Conservation (phyloP, 1,140 invertebrate genomes). For the Drosophila lini region DNA sequence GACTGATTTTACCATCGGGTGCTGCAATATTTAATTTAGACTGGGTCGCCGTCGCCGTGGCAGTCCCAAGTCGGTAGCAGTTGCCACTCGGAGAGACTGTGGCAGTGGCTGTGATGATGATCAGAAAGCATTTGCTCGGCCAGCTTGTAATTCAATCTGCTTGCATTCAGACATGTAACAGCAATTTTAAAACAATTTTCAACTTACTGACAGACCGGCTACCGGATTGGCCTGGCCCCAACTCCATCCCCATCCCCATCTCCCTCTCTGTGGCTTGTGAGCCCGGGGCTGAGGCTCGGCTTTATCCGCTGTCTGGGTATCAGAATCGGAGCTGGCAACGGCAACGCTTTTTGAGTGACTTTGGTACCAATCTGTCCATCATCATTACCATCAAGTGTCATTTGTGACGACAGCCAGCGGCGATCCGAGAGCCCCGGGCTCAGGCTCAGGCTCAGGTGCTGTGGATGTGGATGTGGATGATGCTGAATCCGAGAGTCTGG, state of each 20-base stretch:
- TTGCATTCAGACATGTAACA: slow-evolving; percentile 84
- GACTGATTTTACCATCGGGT: slow-evolving; percentile 71
- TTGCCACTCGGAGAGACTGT: slow-evolving; percentile 22
- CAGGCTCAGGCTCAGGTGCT: slow-evolving; percentile 41
- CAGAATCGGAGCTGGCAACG: slow-evolving; percentile 61
- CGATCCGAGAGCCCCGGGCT: slow-evolving; percentile 52
- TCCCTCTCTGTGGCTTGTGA: slow-evolving; percentile 1
- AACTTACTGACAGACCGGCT: slow-evolving; percentile 83
- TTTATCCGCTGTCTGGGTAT: slow-evolving; percentile 46
- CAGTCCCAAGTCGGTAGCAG: slow-evolving; percentile 37
- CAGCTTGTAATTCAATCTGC: slow-evolving; percentile 82
- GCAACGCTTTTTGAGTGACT: slow-evolving; percentile 83
- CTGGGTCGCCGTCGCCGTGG: slow-evolving; percentile 33
- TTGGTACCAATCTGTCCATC: slow-evolving; percentile 84
- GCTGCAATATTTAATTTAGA: slow-evolving; percentile 74
- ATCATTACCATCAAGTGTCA: slow-evolving; percentile 84
- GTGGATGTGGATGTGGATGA: slow-evolving; percentile 12
- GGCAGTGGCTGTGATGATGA: slow-evolving; percentile 40
- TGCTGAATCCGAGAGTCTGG: slow-evolving; percentile 11
- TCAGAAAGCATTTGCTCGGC: slow-evolving; percentile 57
- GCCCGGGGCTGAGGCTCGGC: slow-evolving; percentile 43
- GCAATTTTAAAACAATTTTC: slow-evolving; percentile 84
- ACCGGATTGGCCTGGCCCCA: slow-evolving; percentile 75
- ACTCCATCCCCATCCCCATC: slow-evolving; percentile 11
- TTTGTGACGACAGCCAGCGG: slow-evolving; percentile 81